These are phyloP conservation scores for Drosophila paucipuncta DNA, from an alignment of 2,888 invertebrate genomes.

Conservation along the genomic window DNA sequence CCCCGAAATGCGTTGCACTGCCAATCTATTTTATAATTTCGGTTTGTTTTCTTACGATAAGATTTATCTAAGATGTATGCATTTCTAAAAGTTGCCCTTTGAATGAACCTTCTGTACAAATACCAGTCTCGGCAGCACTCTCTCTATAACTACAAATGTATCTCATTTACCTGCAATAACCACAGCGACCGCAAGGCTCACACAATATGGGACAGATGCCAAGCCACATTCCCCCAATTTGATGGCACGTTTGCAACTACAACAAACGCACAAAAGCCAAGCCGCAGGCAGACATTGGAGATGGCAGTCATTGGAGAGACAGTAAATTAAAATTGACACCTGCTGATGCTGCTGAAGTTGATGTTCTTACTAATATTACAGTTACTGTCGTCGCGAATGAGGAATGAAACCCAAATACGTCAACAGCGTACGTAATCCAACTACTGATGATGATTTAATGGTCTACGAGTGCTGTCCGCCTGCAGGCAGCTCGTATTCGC, in stretches of 20 bases:
- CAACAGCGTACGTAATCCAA: slow-evolving; percentile 47
- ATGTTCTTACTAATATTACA: slow-evolving; percentile 2
- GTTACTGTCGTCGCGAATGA: slow-evolving; percentile 57
- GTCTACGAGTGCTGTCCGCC: slow-evolving; percentile 2
- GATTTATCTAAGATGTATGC: background rate
- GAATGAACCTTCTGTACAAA: background rate
- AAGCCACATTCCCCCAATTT: background rate
- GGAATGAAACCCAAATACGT: slow-evolving; percentile 73
- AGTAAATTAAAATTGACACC: slow-evolving; percentile 80
- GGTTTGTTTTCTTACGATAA: background rate
- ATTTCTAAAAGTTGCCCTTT: background rate
- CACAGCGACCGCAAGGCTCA: slow-evolving; percentile 44
- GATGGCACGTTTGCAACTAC: background rate
- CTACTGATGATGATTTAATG: slow-evolving; percentile 58
- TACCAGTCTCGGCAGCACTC: background rate
- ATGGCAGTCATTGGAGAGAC: slow-evolving; percentile 42
- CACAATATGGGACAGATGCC: slow-evolving; percentile 44
- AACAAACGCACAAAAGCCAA: background rate
- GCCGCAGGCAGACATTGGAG: slow-evolving; percentile 23
- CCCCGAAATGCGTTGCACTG: background rate
- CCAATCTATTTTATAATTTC: background rate
- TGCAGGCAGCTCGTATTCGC: slow-evolving; percentile 22
- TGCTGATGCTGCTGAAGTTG: slow-evolving; percentile 50
- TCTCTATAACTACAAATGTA: background rate
- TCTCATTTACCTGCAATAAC: slow-evolving; percentile 18